Evolutionary conservation across 2,797 vertebrate genomes (phyloP).

Genomic region (Pelodytes ibericus): DNA sequence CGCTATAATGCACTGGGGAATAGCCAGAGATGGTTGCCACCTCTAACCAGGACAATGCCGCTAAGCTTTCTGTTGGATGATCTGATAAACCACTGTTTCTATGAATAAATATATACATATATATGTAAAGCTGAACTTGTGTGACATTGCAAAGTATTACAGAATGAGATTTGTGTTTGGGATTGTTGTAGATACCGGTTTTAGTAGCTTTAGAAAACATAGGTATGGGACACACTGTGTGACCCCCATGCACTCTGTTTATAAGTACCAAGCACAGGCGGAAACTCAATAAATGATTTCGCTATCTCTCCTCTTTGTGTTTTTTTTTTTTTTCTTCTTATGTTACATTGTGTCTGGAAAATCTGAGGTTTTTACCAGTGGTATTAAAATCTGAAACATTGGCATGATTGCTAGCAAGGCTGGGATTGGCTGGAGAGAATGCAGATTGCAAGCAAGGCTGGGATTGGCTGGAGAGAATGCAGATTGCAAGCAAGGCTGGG

Average conservation of each 20-base stretch:
- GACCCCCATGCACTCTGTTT: conserved; percentile 86
- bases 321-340: neutral
- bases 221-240: conserved; percentile 84
- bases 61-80: neutral
- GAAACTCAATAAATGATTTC: conserved; percentile 88
- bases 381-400: too few species aligned
- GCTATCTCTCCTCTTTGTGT: conserved; percentile 59
- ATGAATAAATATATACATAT: conserved; percentile 55
- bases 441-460: too few species aligned
- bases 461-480: too few species aligned
- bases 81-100: conserved; percentile 4
- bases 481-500: too few species aligned
- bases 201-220: conserved; percentile 90
- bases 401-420: too few species aligned
- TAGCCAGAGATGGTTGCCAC: neutral
- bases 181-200: conserved; percentile 96
- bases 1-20: too few species aligned
- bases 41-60: neutral
- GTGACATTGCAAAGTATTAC: conserved; percentile 85
- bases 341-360: neutral
- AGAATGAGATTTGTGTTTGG: conserved; percentile 88
- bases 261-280: conserved; percentile 93
- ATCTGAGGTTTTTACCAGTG: too few species aligned
- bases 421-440: too few species aligned
- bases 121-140: conserved; percentile 82